Conservation (phyloP, 2,113 vertebrate species). For the Boulengeromyrus knoepffleri region DNA sequence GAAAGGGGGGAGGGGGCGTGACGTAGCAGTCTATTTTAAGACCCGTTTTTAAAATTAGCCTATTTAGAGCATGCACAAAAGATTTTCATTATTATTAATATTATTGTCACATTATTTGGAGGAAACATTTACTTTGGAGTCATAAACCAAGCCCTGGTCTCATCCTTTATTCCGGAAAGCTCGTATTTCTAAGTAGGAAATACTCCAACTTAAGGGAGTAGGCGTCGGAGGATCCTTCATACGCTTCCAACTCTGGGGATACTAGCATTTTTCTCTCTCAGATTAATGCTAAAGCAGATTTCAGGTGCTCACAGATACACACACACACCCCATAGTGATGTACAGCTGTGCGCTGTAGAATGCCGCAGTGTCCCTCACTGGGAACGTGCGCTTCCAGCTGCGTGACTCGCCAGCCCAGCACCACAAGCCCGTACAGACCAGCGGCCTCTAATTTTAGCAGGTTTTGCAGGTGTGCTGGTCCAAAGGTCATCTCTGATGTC, state of each 20-base stretch:
- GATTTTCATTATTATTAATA: background rate
- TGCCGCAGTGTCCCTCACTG: background rate
- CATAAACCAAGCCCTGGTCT: background rate
- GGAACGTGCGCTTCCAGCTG: background rate
- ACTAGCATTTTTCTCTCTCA: background rate
- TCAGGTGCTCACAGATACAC: background rate
- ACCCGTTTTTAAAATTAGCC: background rate
- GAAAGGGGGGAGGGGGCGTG: background rate
- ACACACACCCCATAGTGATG: background rate
- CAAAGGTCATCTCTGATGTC: background rate
- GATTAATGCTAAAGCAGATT: background rate
- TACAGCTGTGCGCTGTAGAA: background rate
- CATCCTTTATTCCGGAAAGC: background rate
- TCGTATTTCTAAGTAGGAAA: background rate
- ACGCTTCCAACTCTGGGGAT: background rate
- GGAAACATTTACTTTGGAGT: background rate
- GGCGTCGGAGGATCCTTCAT: no score
- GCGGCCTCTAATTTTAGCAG: background rate
- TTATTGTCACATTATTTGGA: background rate
- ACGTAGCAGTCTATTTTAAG: background rate
- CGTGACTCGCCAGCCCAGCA: background rate
- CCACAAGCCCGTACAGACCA: background rate
- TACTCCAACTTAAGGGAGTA: background rate
- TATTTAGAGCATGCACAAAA: background rate
- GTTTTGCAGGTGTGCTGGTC: background rate